These are phyloP conservation scores for Chrosomus eos DNA, from an alignment of 2,797 vertebrate genomes.

Conservation along the genomic window DNA sequence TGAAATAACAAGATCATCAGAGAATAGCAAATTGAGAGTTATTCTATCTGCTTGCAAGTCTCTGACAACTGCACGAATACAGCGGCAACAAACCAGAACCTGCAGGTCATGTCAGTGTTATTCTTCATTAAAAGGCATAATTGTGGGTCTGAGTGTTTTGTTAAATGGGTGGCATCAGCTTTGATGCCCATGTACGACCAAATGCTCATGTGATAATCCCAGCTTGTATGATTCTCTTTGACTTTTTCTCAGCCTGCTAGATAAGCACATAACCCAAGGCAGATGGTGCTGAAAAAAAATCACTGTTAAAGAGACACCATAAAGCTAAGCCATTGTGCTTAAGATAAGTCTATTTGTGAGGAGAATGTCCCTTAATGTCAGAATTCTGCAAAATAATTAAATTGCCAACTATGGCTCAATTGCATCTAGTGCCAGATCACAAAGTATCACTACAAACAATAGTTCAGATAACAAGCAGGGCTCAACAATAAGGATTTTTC, in stretches of 20 bases:
- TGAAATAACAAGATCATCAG: slow-evolving; percentile 51
- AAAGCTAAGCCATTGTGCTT: slow-evolving; percentile 31
- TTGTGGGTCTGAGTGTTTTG: neutral
- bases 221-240: slow-evolving; percentile 24
- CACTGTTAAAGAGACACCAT: slow-evolving; percentile 23
- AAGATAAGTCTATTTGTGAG: slow-evolving; percentile 33
- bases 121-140: slow-evolving; percentile 25
- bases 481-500: neutral
- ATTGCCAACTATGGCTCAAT: slow-evolving; percentile 58
- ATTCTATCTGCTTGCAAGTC: slow-evolving; percentile 3
- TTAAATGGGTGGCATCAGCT: slow-evolving; percentile 25
- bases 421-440: slow-evolving; percentile 16
- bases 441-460: slow-evolving; percentile 21
- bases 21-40: slow-evolving; percentile 48
- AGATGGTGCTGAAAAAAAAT: slow-evolving; percentile 40
- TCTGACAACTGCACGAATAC: neutral
- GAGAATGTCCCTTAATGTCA: slow-evolving; percentile 23
- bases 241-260: slow-evolving; percentile 22
- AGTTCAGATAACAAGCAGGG: neutral
- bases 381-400: slow-evolving; percentile 4
- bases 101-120: neutral
- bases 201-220: slow-evolving; percentile 32
- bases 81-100: slow-evolving; percentile 12
- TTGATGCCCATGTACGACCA: neutral
- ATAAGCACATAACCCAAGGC: slow-evolving; percentile 32